phyloP scores from a whole-genome alignment of 2,888 invertebrate species.

The Mantis religiosa region DNA sequence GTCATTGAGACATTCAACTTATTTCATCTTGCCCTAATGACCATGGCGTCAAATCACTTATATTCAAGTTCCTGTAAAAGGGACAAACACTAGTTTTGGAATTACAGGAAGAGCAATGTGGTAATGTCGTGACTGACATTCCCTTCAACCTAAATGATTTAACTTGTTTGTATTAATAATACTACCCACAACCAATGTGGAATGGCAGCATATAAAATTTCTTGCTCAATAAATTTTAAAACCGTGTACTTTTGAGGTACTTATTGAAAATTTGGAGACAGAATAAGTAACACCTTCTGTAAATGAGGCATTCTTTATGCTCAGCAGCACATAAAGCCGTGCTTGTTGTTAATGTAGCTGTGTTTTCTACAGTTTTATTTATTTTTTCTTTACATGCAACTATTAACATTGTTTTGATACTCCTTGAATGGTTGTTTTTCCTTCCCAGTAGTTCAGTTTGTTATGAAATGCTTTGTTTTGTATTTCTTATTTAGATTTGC shows the following conservation, averaged over 20 bases:
- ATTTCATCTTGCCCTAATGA: too few species aligned
- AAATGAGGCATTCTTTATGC: not conserved
- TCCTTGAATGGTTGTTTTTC: conserved; percentile 7
- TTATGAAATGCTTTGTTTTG: conserved; percentile 28
- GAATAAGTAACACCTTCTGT: not conserved
- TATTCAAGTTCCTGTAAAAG: too few species aligned
- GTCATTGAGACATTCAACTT: too few species aligned
- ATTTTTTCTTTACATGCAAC: conserved; percentile 15
- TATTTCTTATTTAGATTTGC: conserved; percentile 56
- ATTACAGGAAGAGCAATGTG: too few species aligned
- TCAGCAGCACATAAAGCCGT: not conserved
- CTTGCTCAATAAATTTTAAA: too few species aligned
- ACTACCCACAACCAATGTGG: not conserved
- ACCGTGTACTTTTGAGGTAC: not conserved
- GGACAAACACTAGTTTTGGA: too few species aligned
- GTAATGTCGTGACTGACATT: too few species aligned
- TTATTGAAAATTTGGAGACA: not conserved
- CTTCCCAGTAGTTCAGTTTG: conserved; percentile 25
- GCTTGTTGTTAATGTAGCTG: not conserved
- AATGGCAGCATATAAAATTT: not conserved
- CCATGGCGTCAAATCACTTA: too few species aligned
- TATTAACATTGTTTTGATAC: conserved; percentile 2
- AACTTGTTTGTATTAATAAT: too few species aligned
- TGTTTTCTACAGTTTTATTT: not conserved
- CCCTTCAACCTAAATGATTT: too few species aligned